Evolutionary conservation across 2,113 vertebrate species (phyloP).

Genomic region (Antechinus stuartii): DNA sequence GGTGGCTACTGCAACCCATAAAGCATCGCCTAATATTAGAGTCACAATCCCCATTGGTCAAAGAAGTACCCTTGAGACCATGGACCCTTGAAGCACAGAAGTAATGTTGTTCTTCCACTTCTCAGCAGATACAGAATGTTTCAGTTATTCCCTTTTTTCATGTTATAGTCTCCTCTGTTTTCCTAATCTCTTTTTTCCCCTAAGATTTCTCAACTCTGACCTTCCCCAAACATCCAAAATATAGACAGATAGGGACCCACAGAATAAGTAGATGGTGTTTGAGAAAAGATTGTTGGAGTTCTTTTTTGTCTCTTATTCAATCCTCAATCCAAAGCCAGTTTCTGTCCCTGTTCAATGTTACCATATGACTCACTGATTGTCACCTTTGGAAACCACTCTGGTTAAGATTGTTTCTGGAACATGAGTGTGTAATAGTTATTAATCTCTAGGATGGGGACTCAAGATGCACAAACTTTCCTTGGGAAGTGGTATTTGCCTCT

Average conservation of each 20-base stretch:
- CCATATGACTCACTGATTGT: not conserved
- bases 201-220: not conserved
- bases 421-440: not conserved
- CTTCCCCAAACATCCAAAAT: not conserved
- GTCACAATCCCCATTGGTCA: not conserved
- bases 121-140: not conserved
- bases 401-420: not conserved
- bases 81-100: not conserved
- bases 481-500: not conserved
- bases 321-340: not conserved
- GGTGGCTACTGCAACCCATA: not conserved
- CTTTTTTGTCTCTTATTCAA: not conserved
- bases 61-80: not conserved
- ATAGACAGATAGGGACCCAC: not conserved
- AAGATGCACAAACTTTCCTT: not conserved
- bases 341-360: not conserved
- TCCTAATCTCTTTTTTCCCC: not conserved
- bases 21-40: not conserved
- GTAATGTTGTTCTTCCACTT: not conserved
- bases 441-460: not conserved
- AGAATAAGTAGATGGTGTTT: not conserved
- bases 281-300: not conserved
- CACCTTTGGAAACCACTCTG: not conserved
- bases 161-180: not conserved
- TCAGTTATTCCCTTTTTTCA: not conserved